phyloP scores from a whole-genome alignment of 2,888 invertebrate species.

The Rhagium mordax region DNA sequence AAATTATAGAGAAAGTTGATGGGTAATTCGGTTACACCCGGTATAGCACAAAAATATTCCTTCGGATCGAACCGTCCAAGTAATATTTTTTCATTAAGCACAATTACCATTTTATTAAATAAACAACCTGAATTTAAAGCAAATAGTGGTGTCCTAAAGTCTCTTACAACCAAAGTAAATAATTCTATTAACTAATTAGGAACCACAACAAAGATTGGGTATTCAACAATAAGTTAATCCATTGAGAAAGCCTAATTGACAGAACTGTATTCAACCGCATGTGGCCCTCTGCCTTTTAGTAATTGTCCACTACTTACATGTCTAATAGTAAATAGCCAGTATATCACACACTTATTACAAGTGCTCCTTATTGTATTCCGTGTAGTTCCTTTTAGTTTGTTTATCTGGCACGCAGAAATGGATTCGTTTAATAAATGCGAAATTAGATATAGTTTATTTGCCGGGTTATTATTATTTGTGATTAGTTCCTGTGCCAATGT shows the following conservation, averaged over 20 bases:
- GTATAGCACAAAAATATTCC: too few species aligned
- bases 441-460: slow-evolving; percentile 25
- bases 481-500: slow-evolving; percentile 37
- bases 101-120: not conserved
- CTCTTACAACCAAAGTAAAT: slow-evolving; percentile 16
- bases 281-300: slow-evolving; percentile 46
- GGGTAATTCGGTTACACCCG: not conserved
- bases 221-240: slow-evolving; percentile 41
- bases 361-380: slow-evolving; percentile 4
- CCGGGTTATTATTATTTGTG: slow-evolving; percentile 36
- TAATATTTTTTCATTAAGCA: not conserved
- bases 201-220: slow-evolving; percentile 41
- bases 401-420: slow-evolving; percentile 18
- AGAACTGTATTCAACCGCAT: slow-evolving; percentile 39
- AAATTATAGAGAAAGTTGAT: too few species aligned
- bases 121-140: slow-evolving; percentile 1
- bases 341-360: slow-evolving; percentile 9
- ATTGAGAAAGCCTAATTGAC: slow-evolving; percentile 48
- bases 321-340: slow-evolving; percentile 24
- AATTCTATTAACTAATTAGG: slow-evolving; percentile 46
- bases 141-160: not conserved
- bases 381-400: slow-evolving; percentile 1
- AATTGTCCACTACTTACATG: slow-evolving; percentile 53
- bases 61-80: not conserved
- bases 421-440: slow-evolving; percentile 35